These are phyloP conservation scores for Aromia moschata DNA, from an alignment of 2,888 invertebrate genomes.

Conservation along the genomic window DNA sequence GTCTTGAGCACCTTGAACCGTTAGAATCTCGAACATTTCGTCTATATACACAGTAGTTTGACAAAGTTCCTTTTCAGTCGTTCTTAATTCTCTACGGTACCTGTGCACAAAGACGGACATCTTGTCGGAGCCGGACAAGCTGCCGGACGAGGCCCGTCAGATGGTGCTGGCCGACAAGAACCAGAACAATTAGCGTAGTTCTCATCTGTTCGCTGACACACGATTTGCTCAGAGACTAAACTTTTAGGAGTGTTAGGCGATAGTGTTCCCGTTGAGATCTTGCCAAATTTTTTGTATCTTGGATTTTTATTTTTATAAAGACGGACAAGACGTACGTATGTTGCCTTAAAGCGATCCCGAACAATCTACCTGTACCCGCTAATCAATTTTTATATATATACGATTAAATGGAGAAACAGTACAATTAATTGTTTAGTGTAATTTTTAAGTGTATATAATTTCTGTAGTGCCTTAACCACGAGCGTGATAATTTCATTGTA, in stretches of 20 bases:
- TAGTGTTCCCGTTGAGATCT: conserved; percentile 23
- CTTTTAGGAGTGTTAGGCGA: conserved; percentile 31
- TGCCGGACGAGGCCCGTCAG: conserved; percentile 89
- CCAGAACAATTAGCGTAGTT: conserved; percentile 32
- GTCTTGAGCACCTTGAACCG: too few relatives aligned
- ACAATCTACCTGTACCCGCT: conserved; percentile 13
- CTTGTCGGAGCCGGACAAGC: conserved; percentile 84
- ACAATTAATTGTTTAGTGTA: conserved; percentile 27
- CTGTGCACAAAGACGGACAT: conserved; percentile 94
- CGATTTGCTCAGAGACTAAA: conserved; percentile 38
- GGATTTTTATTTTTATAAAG: conserved; percentile 24
- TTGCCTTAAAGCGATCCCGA: conserved; percentile 11
- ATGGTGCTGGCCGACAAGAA: conserved; percentile 65
- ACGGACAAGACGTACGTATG: background rate
- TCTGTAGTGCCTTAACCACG: conserved; percentile 47
- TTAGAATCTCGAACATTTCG: too few relatives aligned
- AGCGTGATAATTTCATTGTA: conserved; percentile 45
- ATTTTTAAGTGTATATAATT: conserved; percentile 33
- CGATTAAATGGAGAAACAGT: conserved; percentile 25
- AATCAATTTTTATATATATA: conserved; percentile 13
- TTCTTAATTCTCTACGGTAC: conserved; percentile 88
- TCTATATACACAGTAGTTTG: background rate
- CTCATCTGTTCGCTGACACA: background rate
- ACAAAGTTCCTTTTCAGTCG: conserved; percentile 72
- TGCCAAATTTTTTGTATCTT: conserved; percentile 24